Evolutionary conservation across 1,140 invertebrate species (phyloP).

Genomic region (Apis dorsata): DNA sequence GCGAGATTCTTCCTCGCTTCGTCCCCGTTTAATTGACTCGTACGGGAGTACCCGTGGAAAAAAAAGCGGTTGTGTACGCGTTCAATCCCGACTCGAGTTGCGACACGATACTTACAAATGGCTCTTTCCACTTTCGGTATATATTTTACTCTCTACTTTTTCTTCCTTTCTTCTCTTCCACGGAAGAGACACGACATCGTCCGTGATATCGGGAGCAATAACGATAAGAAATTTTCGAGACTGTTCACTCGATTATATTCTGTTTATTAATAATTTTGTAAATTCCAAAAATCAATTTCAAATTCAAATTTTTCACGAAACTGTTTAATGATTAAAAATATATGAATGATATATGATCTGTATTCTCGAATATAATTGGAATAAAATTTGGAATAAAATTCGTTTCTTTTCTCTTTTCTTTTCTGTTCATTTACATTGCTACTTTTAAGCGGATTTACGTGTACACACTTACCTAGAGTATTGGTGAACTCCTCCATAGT

Average conservation of each 20-base stretch:
- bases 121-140: not conserved
- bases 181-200: too few relatives aligned
- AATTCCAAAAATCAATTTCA: too few relatives aligned
- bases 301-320: too few relatives aligned
- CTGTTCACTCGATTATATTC: too few relatives aligned
- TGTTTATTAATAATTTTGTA: too few relatives aligned
- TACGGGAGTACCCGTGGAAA: not conserved
- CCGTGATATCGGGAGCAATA: too few relatives aligned
- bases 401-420: too few relatives aligned
- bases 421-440: not conserved
- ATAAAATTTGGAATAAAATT: not conserved
- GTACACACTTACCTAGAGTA: constrained; percentile 74
- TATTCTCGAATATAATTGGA: too few relatives aligned
- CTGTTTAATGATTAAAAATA: too few relatives aligned
- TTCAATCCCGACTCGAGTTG: constrained; percentile 21
- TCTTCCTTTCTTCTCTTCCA: not conserved
- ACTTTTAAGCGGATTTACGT: not conserved
- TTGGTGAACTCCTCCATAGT: constrained; percentile 77
- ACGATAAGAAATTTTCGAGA: too few relatives aligned
- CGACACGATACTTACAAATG: constrained; percentile 41
- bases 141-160: not conserved
- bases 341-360: too few relatives aligned
- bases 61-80: not conserved
- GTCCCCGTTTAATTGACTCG: constrained; percentile 53
- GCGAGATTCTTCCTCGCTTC: not conserved